Evolutionary conservation across 2,888 invertebrate genomes (phyloP), one percentile per base, ranked within the genome.

Genomic region (Torymus tubicola): DNA sequence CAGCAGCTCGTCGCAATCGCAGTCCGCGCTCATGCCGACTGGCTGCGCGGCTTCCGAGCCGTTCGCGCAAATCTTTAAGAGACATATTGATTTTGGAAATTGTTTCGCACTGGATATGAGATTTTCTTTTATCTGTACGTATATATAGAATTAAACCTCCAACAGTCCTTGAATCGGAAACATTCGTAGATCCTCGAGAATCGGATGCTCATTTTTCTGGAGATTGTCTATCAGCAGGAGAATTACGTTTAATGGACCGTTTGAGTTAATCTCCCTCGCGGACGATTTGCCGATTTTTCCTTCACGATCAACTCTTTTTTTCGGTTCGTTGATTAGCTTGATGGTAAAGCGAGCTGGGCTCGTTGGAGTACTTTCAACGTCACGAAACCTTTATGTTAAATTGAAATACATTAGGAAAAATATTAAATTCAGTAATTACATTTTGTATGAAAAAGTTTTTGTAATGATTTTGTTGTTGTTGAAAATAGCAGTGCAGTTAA

Each of bases 1-100:
- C 3, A 89, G 70, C 0, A 75, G 77, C 53, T 76, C 76, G 1
- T 87, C 84, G 71, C 89, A 89, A 3, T 86, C 81, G 42, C 86
- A 87, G 16, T 81, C 58, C 50, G 3, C 2, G 16, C 16, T 18
- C 18, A 2, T 13, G 42, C 42, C 42, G 42, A 8, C 42, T 42
- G 42, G 8, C 10, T 8, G 8, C 8, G 1, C 5, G 42, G 42
- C 1, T 42, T 42, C 42, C 42, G 42, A 42, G 10, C 42, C 42
- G 42, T 42, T 42, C 5, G 5, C 8, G 42, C 42, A 42, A 42
- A 42, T 42, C 42, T 42, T 42, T 8, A 8, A 8, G 42, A 42
- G 42, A 42, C n/a, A 31, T n/a, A 67, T 52, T 55, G 55, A 4
- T 21, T 24, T 42, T 14, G 12, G 1, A 67, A 55, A 14, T 68